Conservation (phyloP, 2,888 invertebrate species). For the Eristalinus aeneus region DNA sequence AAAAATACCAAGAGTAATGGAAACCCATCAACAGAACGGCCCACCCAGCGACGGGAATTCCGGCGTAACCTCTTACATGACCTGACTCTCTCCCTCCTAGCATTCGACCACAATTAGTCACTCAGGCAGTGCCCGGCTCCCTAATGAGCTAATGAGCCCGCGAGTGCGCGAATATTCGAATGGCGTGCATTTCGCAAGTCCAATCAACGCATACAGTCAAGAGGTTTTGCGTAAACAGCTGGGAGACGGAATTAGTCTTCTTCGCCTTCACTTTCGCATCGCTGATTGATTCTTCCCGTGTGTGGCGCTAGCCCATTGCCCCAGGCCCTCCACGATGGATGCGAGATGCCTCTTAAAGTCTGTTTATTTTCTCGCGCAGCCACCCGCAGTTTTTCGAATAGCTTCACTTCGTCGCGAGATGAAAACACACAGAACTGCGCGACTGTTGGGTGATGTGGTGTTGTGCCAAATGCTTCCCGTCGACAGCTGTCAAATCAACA, state of each 20-base stretch:
- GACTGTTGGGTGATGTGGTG: not conserved
- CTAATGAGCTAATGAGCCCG: slow-evolving; percentile 50
- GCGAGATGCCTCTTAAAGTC: slow-evolving; percentile 40
- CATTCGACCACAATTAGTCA: slow-evolving; percentile 61
- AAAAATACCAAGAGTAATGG: not conserved
- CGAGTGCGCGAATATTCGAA: not conserved
- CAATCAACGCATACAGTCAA: slow-evolving; percentile 20
- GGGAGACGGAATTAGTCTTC: slow-evolving; percentile 18
- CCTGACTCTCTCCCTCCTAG: not conserved
- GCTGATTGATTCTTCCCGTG: slow-evolving; percentile 65
- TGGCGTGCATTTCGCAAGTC: slow-evolving; percentile 38
- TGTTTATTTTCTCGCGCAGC: not conserved
- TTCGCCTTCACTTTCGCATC: slow-evolving; percentile 31
- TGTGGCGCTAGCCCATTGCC: slow-evolving; percentile 62
- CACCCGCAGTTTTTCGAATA: slow-evolving; percentile 5
- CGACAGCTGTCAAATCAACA: slow-evolving; percentile 41
- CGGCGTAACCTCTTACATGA: not conserved
- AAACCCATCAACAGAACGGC: not conserved
- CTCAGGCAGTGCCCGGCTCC: slow-evolving; percentile 8
- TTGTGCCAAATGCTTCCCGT: slow-evolving; percentile 51
- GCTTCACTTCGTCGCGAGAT: not conserved
- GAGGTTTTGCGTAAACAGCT: slow-evolving; percentile 54
- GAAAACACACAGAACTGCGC: not conserved
- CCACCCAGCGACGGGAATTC: not conserved
- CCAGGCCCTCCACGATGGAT: slow-evolving; percentile 20